Evolutionary conservation across 2,888 invertebrate genomes (phyloP).

Genomic region (Cepaea hortensis): DNA sequence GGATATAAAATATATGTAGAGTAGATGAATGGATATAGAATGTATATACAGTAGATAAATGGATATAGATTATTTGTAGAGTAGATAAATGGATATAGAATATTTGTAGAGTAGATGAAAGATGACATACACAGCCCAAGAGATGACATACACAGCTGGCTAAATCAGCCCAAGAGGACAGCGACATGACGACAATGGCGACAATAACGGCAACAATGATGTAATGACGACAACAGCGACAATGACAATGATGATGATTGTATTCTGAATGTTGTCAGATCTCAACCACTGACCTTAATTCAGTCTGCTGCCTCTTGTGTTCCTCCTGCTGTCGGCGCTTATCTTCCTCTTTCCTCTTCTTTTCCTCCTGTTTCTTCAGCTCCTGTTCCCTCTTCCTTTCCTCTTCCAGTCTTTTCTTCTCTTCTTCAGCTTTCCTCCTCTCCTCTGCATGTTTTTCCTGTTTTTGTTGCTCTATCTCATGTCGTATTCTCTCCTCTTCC

Average conservation of each 20-base stretch:
- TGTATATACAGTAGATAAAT: too few relatives aligned
- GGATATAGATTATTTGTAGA: not conserved
- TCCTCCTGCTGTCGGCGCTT: constrained; percentile 56
- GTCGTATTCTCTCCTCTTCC: constrained; percentile 77
- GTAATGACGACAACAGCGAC: too few relatives aligned
- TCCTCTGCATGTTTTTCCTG: constrained; percentile 70
- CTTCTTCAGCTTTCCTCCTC: constrained; percentile 65
- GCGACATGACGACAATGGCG: too few relatives aligned
- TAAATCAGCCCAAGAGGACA: too few relatives aligned
- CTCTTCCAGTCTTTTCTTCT: constrained; percentile 54
- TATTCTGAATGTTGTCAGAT: not conserved
- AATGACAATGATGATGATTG: not conserved
- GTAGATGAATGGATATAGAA: too few relatives aligned
- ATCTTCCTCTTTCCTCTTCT: constrained; percentile 63
- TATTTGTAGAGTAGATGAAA: too few relatives aligned
- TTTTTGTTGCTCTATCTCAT: constrained; percentile 49
- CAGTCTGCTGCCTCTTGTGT: constrained; percentile 51
- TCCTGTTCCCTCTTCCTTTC: constrained; percentile 69
- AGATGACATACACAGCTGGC: too few relatives aligned
- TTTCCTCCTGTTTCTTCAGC: constrained; percentile 72
- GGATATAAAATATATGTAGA: too few relatives aligned
- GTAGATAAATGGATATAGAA: too few relatives aligned
- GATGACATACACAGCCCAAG: too few relatives aligned
- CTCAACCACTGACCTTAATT: constrained; percentile 19
- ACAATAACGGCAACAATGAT: too few relatives aligned